A percentile compares a stretch with the other conserved stretches of the same genome.
phyloP scores from a whole-genome alignment of 2,888 invertebrate genomes.

The Netelia virgata region DNA sequence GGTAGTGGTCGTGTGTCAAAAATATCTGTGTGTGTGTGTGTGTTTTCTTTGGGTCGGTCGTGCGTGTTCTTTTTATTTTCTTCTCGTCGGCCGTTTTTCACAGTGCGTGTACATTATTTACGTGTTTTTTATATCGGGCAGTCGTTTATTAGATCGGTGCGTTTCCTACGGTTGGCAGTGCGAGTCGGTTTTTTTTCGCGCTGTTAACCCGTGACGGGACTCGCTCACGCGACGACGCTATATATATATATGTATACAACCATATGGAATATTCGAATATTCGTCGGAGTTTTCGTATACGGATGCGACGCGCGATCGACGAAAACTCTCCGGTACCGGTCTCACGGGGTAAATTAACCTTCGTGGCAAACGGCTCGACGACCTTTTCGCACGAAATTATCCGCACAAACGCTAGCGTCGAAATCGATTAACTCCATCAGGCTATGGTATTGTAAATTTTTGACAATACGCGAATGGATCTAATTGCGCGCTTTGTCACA shows the following conservation, averaged over 20 bases:
- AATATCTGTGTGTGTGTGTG: not conserved
- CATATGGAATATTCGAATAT: too few species aligned
- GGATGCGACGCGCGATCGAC: not conserved
- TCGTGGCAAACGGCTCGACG: conserved; percentile 32
- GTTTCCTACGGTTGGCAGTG: conserved; percentile 1
- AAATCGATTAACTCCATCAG: conserved; percentile 50
- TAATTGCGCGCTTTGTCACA: conserved; percentile 48
- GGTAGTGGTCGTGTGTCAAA: conserved; percentile 11
- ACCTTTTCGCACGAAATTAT: conserved; percentile 46
- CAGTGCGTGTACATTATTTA: conserved; percentile 34
- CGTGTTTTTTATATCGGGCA: not conserved
- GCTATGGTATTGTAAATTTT: conserved; percentile 9
- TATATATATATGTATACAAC: conserved; percentile 5
- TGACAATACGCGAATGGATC: conserved; percentile 40
- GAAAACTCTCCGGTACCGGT: not conserved
- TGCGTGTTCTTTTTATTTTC: conserved; percentile 40
- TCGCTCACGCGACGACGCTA: conserved; percentile 31
- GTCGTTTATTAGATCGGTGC: not conserved
- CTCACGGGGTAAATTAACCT: conserved; percentile 54
- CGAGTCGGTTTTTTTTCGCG: not conserved
- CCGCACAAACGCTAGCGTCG: conserved; percentile 32
- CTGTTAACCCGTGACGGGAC: conserved; percentile 14
- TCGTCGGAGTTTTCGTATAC: not conserved
- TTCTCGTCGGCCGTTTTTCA: conserved; percentile 9
- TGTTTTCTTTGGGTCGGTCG: conserved; percentile 17